Percentiles rank a stretch among this genome's conserved stretches.
Evolutionary conservation across 2,113 vertebrate genomes (phyloP).

Genomic region (Hydrochoerus hydrochaeris): DNA sequence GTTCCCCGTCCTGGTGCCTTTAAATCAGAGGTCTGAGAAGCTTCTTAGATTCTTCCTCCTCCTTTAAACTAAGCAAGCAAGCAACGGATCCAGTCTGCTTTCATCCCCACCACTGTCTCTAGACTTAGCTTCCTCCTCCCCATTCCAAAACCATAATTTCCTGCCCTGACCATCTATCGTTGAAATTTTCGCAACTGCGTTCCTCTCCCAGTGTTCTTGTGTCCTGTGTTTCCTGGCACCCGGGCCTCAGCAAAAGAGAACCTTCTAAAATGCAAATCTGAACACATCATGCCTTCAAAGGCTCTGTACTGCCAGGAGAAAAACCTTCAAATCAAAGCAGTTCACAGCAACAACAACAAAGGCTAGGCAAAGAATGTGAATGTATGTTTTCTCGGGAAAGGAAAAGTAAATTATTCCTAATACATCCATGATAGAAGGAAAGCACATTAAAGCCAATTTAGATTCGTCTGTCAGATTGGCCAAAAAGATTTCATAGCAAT

Average conservation of each 20-base stretch:
- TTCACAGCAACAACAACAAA: neutral
- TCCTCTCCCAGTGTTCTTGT: neutral
- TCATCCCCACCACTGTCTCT: neutral
- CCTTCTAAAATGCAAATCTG: constrained; percentile 29
- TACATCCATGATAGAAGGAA: neutral
- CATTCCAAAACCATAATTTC: neutral
- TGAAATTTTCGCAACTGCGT: neutral
- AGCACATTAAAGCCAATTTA: neutral
- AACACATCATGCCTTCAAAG: neutral
- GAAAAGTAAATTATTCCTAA: neutral
- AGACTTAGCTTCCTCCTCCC: neutral
- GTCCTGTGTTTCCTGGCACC: neutral
- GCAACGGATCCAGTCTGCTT: neutral
- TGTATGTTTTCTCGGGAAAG: neutral
- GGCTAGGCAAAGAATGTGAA: neutral
- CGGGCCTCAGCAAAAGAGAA: neutral
- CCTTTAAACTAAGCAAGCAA: neutral
- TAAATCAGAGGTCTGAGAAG: neutral
- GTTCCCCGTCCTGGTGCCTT: neutral
- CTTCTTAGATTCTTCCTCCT: neutral
- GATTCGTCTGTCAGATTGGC: neutral
- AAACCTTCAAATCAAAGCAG: constrained; percentile 22
- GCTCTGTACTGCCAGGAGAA: neutral
- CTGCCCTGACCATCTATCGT: neutral
- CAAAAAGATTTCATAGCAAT: neutral